phyloP scores from a whole-genome alignment of 1,140 invertebrate genomes.

The Leptinotarsa lineolata region DNA sequence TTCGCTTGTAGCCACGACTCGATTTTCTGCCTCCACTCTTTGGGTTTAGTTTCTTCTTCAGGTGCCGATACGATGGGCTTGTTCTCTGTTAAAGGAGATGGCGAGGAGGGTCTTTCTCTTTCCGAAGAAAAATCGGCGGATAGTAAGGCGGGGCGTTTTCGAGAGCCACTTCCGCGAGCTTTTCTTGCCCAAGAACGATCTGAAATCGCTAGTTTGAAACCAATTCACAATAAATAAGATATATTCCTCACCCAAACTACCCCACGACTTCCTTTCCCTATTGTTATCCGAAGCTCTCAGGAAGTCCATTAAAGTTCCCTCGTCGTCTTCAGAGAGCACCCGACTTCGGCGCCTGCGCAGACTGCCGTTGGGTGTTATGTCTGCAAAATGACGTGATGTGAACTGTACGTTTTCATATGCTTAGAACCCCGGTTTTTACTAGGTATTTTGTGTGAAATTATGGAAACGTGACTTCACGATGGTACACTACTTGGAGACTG shows the following conservation, averaged over 20 bases:
- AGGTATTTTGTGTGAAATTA: no score
- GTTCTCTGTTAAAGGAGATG: conserved; percentile 64
- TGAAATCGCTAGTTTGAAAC: conserved; percentile 47
- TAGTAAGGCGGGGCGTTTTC: conserved; percentile 70
- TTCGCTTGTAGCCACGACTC: conserved; percentile 88
- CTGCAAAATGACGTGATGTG: conserved; percentile 56
- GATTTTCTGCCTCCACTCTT: conserved; percentile 85
- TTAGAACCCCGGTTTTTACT: no score
- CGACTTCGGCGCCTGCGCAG: conserved; percentile 78
- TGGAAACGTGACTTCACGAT: no score
- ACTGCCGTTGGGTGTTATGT: conserved; percentile 88
- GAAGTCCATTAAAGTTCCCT: conserved; percentile 84
- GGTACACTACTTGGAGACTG: no score
- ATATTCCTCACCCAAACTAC: conserved; percentile 65
- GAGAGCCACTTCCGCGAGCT: conserved; percentile 71
- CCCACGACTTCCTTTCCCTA: conserved; percentile 82
- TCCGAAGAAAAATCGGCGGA: conserved; percentile 71
- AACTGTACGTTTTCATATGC: background rate
- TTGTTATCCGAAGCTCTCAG: conserved; percentile 70
- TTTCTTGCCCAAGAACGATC: conserved; percentile 87
- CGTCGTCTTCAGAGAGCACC: conserved; percentile 82
- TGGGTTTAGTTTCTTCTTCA: conserved; percentile 62
- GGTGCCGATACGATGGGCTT: conserved; percentile 49
- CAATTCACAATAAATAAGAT: background rate
- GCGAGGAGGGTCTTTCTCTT: conserved; percentile 75